These are phyloP conservation scores for Tryphoninae sp. DNA, from an alignment of 2,888 invertebrate species.

Conservation along the genomic window DNA sequence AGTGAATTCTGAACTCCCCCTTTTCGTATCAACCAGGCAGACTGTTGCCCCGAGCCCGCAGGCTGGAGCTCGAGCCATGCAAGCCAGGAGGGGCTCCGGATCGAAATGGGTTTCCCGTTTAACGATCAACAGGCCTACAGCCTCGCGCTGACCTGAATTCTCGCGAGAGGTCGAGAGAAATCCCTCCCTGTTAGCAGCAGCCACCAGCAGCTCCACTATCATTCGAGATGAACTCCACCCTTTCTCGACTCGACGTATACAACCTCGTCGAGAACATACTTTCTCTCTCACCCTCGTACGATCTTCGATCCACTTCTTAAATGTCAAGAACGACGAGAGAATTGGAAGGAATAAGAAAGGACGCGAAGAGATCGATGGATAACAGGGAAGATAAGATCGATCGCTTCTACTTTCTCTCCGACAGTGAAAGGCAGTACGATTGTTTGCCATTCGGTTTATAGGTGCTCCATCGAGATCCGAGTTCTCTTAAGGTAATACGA, in stretches of 20 bases:
- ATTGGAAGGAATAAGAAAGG: background rate
- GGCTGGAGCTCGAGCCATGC: constrained; percentile 25
- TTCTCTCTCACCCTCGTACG: constrained; percentile 24
- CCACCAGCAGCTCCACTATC: constrained; percentile 15
- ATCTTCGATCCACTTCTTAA: background rate
- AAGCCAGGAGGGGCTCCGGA: constrained; percentile 52
- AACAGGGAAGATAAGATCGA: background rate
- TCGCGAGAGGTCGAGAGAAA: constrained; percentile 55
- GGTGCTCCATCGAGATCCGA: background rate
- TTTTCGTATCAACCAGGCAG: constrained; percentile 13
- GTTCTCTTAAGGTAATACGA: too few species aligned
- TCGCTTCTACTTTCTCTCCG: background rate
- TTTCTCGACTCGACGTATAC: constrained; percentile 16
- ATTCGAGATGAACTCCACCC: constrained; percentile 35
- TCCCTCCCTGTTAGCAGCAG: constrained; percentile 38
- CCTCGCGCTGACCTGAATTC: constrained; percentile 71
- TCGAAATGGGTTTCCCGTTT: constrained; percentile 62
- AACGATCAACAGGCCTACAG: constrained; percentile 73
- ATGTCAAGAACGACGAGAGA: background rate
- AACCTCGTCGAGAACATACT: constrained; percentile 9
- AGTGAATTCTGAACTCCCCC: constrained; percentile 52
- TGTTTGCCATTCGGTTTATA: background rate
- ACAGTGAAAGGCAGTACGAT: background rate
- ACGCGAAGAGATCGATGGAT: background rate
- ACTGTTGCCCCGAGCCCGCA: constrained; percentile 46